phyloP scores from a whole-genome alignment of 2,888 invertebrate genomes.

The Diachrysia chrysitis region DNA sequence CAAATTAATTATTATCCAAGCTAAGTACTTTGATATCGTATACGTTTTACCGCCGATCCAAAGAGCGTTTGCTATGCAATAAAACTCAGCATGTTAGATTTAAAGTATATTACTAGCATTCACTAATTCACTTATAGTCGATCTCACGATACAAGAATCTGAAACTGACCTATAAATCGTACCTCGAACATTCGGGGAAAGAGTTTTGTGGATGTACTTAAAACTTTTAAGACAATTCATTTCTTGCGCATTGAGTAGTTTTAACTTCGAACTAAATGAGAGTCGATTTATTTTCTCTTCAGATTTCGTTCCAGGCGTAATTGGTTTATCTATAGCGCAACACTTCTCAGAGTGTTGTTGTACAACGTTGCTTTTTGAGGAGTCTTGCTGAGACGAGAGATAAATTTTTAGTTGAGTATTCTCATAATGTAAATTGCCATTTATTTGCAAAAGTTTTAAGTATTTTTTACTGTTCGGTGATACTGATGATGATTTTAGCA shows the following conservation, averaged over 20 bases:
- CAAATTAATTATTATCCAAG: too few species aligned
- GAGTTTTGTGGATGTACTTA: conserved; percentile 38
- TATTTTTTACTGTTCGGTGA: conserved; percentile 62
- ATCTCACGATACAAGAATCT: conserved; percentile 58
- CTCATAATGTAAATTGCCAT: conserved; percentile 67
- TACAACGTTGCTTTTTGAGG: conserved; percentile 6
- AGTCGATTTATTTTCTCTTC: conserved; percentile 29
- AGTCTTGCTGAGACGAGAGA: conserved; percentile 44
- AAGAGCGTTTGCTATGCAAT: conserved; percentile 6
- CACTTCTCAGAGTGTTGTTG: conserved; percentile 22
- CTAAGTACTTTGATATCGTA: too few species aligned
- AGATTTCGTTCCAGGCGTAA: conserved; percentile 23
- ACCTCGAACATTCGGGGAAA: conserved; percentile 41
- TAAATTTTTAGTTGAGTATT: conserved; percentile 67
- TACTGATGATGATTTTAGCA: conserved; percentile 59
- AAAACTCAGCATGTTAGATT: conserved; percentile 32
- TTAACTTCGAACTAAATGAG: conserved; percentile 39
- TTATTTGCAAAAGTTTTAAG: conserved; percentile 64
- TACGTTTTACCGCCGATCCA: too few species aligned
- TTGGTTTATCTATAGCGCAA: conserved; percentile 16
- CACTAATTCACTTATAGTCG: conserved; percentile 44
- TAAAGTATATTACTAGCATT: conserved; percentile 44
- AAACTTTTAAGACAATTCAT: conserved; percentile 35
- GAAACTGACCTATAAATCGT: conserved; percentile 54
- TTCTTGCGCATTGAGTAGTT: conserved; percentile 25